Conservation (phyloP, 2,113 vertebrate species). For the Erythrolamprus reginae region DNA sequence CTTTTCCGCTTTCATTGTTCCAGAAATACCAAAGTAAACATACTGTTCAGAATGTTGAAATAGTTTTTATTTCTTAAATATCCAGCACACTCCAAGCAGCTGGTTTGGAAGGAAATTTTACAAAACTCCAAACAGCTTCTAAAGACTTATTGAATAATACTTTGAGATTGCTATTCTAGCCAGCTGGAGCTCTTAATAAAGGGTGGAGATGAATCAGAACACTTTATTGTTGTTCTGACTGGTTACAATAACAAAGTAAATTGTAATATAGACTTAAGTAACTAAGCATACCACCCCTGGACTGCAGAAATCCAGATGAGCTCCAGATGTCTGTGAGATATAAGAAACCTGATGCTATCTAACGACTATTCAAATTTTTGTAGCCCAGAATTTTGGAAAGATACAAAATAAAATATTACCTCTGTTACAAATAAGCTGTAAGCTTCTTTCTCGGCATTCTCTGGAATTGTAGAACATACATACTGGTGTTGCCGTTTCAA, state of each 20-base stretch:
- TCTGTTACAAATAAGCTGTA: slow-evolving; percentile 94
- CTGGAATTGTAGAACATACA: slow-evolving; percentile 84
- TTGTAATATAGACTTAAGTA: not conserved
- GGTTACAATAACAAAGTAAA: not conserved
- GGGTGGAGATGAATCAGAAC: not conserved
- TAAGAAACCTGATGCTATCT: not conserved
- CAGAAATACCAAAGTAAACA: not conserved
- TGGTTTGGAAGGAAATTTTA: not conserved
- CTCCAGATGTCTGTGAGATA: not conserved
- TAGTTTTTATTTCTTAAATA: not conserved
- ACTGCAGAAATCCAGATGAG: not conserved
- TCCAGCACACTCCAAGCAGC: not conserved
- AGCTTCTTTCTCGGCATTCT: slow-evolving; percentile 85
- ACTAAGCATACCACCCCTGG: not conserved
- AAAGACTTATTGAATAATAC: not conserved
- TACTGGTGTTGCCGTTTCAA: slow-evolving; percentile 86
- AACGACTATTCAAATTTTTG: not conserved
- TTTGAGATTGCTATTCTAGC: not conserved
- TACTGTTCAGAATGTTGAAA: not conserved
- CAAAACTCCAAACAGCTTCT: not conserved
- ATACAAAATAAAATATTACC: slow-evolving; percentile 66
- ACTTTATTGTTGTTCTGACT: not conserved
- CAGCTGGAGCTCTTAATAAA: not conserved
- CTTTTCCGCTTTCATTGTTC: not conserved
- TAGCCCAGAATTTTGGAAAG: not conserved